Evolutionary conservation across 1,140 invertebrate species (phyloP), one percentile per base, ranked within the genome.

Genomic region (Zaprionus camerounensis): DNA sequence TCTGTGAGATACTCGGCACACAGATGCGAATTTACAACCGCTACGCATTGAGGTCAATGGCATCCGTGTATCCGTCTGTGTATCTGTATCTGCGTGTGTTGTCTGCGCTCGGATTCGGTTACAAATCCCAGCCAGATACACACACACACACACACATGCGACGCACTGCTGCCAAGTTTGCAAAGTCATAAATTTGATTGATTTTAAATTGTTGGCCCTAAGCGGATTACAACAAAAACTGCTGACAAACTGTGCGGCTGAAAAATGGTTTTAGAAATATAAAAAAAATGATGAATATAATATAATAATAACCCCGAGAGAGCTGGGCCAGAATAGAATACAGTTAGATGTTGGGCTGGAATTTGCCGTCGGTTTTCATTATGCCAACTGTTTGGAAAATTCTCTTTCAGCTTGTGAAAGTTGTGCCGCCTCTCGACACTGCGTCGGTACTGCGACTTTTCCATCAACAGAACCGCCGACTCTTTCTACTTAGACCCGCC

Each of bases 141-240:
- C 51, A 46, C n/a, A 55, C 64, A 61, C n/a, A 59, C 22, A 38
- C 41, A 44, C 58, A 28, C 17, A 57, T 58, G 22, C 59, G 67
- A 62, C 28, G 63, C 26, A 31, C 65, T 41, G 67, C 53, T 65
- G 67, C 20, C 38, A 66, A 73, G 63, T 77, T 73, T 77, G 75
- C 75, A 73, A 73, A 77, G 70, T 77, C 75, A 77, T 77, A 77
- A 77, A 73, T 77, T 77, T 77, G 75, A 77, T 77, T 77, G 75
- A 77, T 77, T 77, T 77, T 73, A 67, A 77, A 77, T 68, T 61
- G 75, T 62, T 59, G 26, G 75, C 70, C 71, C 70, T 73, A 77
- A 77, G 75, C 70, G 75, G 75, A 65, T 77, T 77, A 73, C 58
- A 57, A 22, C 12, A 72, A 72, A 71, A 72, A 68, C 49, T 73